These are phyloP conservation scores for Zophobas atratus DNA, from an alignment of 1,140 invertebrate species.

Conservation along the genomic window DNA sequence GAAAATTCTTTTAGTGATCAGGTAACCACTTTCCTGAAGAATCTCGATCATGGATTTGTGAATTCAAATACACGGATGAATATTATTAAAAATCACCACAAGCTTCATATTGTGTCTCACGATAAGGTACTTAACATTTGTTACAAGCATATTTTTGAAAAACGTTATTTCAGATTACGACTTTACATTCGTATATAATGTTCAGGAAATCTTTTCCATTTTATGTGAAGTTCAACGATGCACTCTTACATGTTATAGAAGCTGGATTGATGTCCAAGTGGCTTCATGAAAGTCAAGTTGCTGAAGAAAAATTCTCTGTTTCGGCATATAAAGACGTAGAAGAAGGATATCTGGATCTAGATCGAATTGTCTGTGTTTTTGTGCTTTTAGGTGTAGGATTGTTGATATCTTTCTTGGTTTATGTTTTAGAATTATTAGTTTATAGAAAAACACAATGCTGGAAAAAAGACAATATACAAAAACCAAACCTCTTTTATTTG, in stretches of 20 bases:
- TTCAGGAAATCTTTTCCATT: neutral
- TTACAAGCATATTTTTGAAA: too few species aligned
- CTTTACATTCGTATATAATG: neutral
- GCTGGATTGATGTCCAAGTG: neutral
- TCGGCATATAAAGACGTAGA: neutral
- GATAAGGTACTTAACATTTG: too few species aligned
- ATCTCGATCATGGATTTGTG: too few species aligned
- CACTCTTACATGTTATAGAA: neutral
- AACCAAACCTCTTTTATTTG: too few species aligned
- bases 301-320: neutral
- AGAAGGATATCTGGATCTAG: neutral
- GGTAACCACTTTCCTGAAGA: too few species aligned
- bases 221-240: neutral
- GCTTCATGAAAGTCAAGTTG: neutral
- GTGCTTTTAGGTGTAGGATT: neutral
- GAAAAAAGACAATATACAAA: too few species aligned
- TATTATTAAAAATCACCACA: too few species aligned
- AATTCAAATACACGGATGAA: too few species aligned
- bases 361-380: neutral
- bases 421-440: neutral
- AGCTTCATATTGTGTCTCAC: too few species aligned
- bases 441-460: too few species aligned
- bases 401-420: neutral
- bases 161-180: too few species aligned
- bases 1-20: too few species aligned